Base-by-base conservation (phyloP, 2,888 invertebrate species). In the Idaea biselata region DNA sequence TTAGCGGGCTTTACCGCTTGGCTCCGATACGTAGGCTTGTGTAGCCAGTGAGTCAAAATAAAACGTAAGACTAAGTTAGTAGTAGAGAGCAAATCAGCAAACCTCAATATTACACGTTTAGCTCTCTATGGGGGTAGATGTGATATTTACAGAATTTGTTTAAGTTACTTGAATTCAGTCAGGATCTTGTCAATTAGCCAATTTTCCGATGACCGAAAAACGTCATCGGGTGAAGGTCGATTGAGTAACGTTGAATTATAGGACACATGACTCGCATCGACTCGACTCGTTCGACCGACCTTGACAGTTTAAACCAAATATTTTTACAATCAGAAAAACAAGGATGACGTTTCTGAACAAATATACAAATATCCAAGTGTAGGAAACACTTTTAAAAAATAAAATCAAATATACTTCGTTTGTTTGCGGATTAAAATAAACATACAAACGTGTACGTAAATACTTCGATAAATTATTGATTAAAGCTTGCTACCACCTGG, bases 121-220 rank as follows among this genome's bases (percentile, higher is more conserved):
- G 25, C n/a, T n/a, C n/a, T n/a, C n/a, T n/a, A n/a, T n/a, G n/a
- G n/a, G n/a, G n/a, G n/a, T n/a, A n/a, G n/a, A n/a, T 25, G 25
- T 25, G 25, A 25, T 25, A 5, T 25, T 5, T 5, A 25, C 25
- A 25, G 25, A 25, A 25, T 3, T 25, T 25, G 5, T n/a, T n/a
- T n/a, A n/a, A n/a, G n/a, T n/a, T 25, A 25, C 25, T 3, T 25
- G 1, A 25, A 25, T 1, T 25, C 25, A 25, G 44, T 44, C 44
- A 44, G 44, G 44, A 44, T 5, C 44, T 80, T 81, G 83, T 79
- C 76, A 77, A 71, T 69, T 68, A 81, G 84, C 84, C 83, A 84
- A 82, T 74, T 75, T 70, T 64, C 67, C 63, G 58, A 72, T 76
- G 81, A 81, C 77, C 78, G 79, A 75, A 80, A 75, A 77, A 67